Conservation (phyloP, 2,797 vertebrate genomes). For the Gallinago stenura region DNA sequence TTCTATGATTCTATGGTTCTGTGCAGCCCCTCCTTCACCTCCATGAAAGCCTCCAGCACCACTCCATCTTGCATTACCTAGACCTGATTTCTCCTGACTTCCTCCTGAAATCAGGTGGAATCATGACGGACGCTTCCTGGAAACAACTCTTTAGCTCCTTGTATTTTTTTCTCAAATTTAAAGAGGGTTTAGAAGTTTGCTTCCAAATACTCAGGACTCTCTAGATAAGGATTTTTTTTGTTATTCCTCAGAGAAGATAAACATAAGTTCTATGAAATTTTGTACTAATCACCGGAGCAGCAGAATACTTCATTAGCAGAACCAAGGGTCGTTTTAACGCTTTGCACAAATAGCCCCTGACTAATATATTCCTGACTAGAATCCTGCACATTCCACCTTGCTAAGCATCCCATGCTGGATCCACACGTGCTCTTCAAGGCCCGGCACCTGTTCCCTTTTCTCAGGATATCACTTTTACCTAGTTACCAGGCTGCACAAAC, state of each 20-base stretch:
- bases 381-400: slow-evolving; percentile 34
- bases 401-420: not conserved
- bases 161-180: not conserved
- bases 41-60: not conserved
- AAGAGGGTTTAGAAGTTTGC: not conserved
- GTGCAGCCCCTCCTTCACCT: not conserved
- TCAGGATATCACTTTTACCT: slow-evolving; percentile 56
- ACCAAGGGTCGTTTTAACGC: not conserved
- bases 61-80: not conserved
- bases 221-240: not conserved
- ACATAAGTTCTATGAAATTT: not conserved
- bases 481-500: not conserved
- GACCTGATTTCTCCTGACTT: not conserved
- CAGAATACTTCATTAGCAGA: not conserved
- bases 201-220: not conserved
- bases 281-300: not conserved
- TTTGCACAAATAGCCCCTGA: slow-evolving; percentile 60
- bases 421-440: not conserved
- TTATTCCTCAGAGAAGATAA: not conserved
- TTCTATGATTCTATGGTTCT: not conserved
- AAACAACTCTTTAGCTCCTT: not conserved
- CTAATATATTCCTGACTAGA: slow-evolving; percentile 54
- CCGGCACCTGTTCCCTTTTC: slow-evolving; percentile 43
- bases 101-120: not conserved
- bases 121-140: not conserved